These are phyloP conservation scores for Bombus waltoni DNA, from an alignment of 1,140 invertebrate species.

Conservation along the genomic window DNA sequence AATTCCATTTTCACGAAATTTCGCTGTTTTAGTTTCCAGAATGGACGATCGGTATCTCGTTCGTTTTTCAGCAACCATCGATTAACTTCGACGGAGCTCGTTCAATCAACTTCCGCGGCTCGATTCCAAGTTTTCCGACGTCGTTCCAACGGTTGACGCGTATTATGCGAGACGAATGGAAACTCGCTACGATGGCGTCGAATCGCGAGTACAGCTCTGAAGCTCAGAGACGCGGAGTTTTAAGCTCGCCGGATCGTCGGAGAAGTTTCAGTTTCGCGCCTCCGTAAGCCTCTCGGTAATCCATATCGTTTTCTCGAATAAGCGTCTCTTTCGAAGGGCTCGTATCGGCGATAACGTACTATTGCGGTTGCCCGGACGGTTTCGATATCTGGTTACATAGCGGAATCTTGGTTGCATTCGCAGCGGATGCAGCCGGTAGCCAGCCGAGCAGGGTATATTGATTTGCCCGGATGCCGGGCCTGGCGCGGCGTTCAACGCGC, in stretches of 20 bases:
- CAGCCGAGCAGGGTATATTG: conserved; percentile 48
- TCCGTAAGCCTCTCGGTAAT: conserved; percentile 34
- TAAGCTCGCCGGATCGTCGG: not conserved
- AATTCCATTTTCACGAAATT: no score
- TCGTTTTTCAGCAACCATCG: not conserved
- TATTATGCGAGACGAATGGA: not conserved
- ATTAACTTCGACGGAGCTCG: not conserved
- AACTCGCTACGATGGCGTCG: not conserved
- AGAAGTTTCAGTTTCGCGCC: conserved; percentile 37
- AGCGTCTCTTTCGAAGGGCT: conserved; percentile 5
- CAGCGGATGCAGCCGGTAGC: conserved; percentile 42
- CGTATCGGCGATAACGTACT: conserved; percentile 27
- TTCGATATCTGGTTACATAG: conserved; percentile 55
- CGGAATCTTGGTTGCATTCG: conserved; percentile 47
- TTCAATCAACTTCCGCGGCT: not conserved
- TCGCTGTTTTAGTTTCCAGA: not conserved
- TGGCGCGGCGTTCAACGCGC: conserved; percentile 3
- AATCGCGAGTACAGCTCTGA: not conserved
- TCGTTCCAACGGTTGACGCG: not conserved
- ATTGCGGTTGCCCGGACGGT: conserved; percentile 33
- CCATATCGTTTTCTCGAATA: conserved; percentile 29
- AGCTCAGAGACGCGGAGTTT: not conserved
- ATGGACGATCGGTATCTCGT: not conserved
- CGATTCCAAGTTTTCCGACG: not conserved
- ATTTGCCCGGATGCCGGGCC: conserved; percentile 32